Percentiles rank a stretch among this genome's conserved stretches.
Evolutionary conservation across 2,888 invertebrate species (phyloP).

Genomic region (Uloborus plumipes): DNA sequence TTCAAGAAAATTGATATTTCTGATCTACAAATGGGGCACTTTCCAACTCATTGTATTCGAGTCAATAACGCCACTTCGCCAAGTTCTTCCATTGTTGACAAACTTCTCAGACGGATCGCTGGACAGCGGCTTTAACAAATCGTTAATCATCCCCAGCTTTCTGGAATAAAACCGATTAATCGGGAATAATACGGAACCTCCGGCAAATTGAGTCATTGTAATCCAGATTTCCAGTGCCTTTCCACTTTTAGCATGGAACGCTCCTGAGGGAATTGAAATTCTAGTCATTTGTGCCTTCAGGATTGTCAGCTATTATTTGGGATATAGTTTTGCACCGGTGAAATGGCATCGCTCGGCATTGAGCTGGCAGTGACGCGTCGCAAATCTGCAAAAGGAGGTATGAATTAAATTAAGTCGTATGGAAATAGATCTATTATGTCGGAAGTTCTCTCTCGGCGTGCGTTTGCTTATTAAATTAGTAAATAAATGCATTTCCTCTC

Average conservation of each 20-base stretch:
- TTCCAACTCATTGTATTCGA: too few species aligned
- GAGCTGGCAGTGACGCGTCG: conserved; percentile 10
- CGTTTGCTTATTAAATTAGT: too few species aligned
- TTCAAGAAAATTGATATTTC: too few species aligned
- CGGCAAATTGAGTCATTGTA: conserved; percentile 57
- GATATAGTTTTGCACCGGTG: conserved; percentile 11
- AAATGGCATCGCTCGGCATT: conserved; percentile 7
- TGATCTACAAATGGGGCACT: too few species aligned
- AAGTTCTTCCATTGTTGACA: not conserved
- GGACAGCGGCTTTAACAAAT: conserved; percentile 4
- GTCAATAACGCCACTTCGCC: too few species aligned
- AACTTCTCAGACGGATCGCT: conserved; percentile 41
- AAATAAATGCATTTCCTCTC: too few species aligned
- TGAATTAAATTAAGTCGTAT: too few species aligned
- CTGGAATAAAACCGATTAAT: conserved; percentile 40
- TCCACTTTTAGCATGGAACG: conserved; percentile 18
- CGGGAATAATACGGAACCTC: conserved; percentile 23
- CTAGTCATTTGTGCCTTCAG: conserved; percentile 10
- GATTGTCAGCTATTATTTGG: not conserved
- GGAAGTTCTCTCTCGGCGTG: too few species aligned
- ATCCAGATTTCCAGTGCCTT: conserved; percentile 27
- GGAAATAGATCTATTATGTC: too few species aligned
- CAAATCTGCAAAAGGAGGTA: too few species aligned
- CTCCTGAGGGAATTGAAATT: conserved; percentile 5
- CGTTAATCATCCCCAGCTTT: conserved; percentile 45